A percentile compares a stretch with the other conserved stretches of the same genome.
These are phyloP conservation scores for Arvicanthis niloticus DNA, from an alignment of 2,113 vertebrate genomes.

Conservation along the genomic window DNA sequence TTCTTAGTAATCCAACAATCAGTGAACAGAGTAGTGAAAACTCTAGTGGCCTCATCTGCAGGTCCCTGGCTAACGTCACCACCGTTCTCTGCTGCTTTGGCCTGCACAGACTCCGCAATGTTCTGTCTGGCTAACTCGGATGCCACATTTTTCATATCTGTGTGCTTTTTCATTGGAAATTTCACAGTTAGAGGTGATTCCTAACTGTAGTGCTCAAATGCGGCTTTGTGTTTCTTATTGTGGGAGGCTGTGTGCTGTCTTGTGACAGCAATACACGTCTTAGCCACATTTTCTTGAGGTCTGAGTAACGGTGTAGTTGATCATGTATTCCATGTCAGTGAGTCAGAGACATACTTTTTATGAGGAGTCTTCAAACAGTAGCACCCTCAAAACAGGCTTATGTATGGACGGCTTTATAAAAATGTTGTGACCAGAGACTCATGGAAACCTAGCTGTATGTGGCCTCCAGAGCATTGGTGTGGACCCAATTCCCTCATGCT, in stretches of 20 bases:
- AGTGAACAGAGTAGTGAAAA: neutral
- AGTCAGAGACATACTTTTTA: neutral
- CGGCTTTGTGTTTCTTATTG: neutral
- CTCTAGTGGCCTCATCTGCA: too few relatives aligned
- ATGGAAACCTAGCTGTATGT: neutral
- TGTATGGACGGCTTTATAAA: neutral
- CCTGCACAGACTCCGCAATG: neutral
- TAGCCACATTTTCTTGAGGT: neutral
- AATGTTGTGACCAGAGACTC: slow-evolving; percentile 16
- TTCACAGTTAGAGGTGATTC: neutral
- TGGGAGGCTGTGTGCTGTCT: neutral
- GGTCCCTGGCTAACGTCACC: neutral
- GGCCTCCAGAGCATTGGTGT: neutral
- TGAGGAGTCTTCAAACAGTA: neutral
- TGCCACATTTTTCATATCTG: neutral
- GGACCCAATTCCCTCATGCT: neutral
- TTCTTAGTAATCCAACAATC: neutral
- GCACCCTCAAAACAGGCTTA: neutral
- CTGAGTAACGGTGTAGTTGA: neutral
- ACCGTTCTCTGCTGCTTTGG: neutral
- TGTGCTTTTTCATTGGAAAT: neutral
- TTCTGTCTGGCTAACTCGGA: neutral
- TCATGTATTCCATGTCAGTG: neutral
- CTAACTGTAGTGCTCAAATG: neutral
- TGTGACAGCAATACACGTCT: neutral